Evolutionary conservation across 2,797 vertebrate genomes (phyloP).

Genomic region (Crocidura indochinensis): DNA sequence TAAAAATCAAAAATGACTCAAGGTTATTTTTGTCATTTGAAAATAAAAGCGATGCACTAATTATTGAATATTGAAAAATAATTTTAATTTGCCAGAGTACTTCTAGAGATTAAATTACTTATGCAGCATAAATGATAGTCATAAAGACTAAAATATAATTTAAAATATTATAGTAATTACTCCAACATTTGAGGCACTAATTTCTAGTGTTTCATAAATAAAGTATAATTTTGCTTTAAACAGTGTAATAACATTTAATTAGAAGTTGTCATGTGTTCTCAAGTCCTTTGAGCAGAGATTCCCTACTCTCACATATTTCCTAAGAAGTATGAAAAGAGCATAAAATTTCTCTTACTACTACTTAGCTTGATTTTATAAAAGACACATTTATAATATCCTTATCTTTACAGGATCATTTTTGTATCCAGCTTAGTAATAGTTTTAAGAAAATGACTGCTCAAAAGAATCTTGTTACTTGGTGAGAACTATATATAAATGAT

Average conservation of each 20-base stretch:
- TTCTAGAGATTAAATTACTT: neutral
- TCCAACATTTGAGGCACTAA: neutral
- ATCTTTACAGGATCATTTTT: neutral
- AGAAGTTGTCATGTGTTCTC: neutral
- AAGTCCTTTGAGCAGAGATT: neutral
- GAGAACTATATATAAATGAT: neutral
- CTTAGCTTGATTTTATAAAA: neutral
- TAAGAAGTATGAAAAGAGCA: neutral
- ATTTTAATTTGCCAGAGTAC: neutral
- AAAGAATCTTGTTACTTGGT: neutral
- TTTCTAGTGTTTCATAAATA: neutral
- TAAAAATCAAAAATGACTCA: neutral
- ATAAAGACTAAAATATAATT: neutral
- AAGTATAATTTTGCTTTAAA: slow-evolving; percentile 4
- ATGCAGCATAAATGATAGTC: neutral
- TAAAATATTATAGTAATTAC: neutral
- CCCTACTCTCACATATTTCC: neutral
- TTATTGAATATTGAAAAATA: neutral
- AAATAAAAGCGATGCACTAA: neutral
- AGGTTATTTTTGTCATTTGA: neutral
- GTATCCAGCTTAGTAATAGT: neutral
- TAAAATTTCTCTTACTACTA: neutral
- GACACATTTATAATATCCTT: neutral
- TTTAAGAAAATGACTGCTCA: neutral
- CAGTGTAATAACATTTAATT: neutral